Percentiles rank a stretch among this genome's conserved stretches.
Conservation (phyloP, 2,113 vertebrate species). For the Protobothrops mucrosquamatus region DNA sequence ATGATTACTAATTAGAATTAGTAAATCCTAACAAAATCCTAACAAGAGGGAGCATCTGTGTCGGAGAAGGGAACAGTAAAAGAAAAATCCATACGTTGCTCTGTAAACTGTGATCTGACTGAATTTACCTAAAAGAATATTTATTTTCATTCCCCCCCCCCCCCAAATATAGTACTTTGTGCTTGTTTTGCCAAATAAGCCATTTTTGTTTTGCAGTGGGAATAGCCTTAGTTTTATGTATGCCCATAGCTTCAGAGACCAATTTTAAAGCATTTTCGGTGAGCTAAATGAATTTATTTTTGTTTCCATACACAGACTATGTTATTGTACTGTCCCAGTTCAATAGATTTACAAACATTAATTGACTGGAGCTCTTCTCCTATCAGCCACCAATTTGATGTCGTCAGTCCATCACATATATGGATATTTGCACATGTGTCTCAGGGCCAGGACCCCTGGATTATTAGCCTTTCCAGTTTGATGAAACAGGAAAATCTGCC, state of each 20-base stretch:
- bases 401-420: constrained; percentile 96
- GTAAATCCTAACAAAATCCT: neutral
- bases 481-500: constrained; percentile 95
- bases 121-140: neutral
- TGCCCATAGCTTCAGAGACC: neutral
- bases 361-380: constrained; percentile 97
- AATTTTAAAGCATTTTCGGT: neutral
- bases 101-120: neutral
- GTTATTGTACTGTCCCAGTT: constrained; percentile 92
- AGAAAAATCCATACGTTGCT: neutral
- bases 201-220: neutral
- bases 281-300: constrained; percentile 33
- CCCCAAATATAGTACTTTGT: neutral
- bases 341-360: constrained; percentile 92
- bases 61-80: neutral
- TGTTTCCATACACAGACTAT: constrained; percentile 76
- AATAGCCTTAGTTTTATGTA: neutral
- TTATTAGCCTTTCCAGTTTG: constrained; percentile 98
- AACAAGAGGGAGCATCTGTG: neutral
- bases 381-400: constrained; percentile 98
- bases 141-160: neutral
- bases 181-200: neutral
- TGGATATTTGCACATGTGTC: constrained; percentile 99
- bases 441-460: constrained; percentile 97
- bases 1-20: neutral